Evolutionary conservation across 2,888 invertebrate genomes (phyloP), one percentile per base, ranked within the genome.

Genomic region (Blera fallax): DNA sequence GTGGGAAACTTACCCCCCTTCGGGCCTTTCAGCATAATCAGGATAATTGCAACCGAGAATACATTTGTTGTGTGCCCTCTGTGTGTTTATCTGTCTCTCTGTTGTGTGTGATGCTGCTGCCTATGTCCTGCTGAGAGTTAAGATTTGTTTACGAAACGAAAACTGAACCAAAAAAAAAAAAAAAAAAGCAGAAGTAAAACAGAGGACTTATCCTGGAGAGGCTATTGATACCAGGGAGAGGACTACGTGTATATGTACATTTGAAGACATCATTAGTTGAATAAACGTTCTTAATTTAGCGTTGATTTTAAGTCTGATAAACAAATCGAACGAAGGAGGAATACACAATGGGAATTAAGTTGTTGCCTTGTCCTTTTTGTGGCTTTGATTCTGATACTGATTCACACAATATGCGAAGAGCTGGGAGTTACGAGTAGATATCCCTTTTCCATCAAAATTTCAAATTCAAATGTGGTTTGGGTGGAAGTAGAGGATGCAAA

Each of bases 291-390:
- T 73, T 87, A 87, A 87, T 87, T 87, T 82, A 82, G 81, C 87
- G 82, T 82, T 87, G 87, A 87, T 82, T 87, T 87, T 73, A 87
- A 87, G 82, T 87, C 87, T 87, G 87, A 87, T 82, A 87, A 87
- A 82, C 87, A 87, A 87, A 87, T 87, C 78, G 82, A 87, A 87
- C 87, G 87, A 56, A 82, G 40, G 32, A 73, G 64, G 87, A 87
- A 87, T 87, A 87, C 87, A 81, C 72, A 85, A 85, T 80, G 52
- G 60, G 52, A 58, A 65, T 56, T 65, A 74, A 70, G 74, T 76
- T 74, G 60, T 37, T 78, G 54, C 52, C 43, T 60, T 65, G 67
- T 73, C 78, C 67, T 73, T 83, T 78, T 34, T 48, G 40, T 40
- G 78, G n/a, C 54, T 82, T 74, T 58, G 56, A 50, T 76, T 81